A percentile compares a stretch with the other conserved stretches of the same genome.
Conservation (phyloP, 2,113 vertebrate species). For the Columba janthina region DNA sequence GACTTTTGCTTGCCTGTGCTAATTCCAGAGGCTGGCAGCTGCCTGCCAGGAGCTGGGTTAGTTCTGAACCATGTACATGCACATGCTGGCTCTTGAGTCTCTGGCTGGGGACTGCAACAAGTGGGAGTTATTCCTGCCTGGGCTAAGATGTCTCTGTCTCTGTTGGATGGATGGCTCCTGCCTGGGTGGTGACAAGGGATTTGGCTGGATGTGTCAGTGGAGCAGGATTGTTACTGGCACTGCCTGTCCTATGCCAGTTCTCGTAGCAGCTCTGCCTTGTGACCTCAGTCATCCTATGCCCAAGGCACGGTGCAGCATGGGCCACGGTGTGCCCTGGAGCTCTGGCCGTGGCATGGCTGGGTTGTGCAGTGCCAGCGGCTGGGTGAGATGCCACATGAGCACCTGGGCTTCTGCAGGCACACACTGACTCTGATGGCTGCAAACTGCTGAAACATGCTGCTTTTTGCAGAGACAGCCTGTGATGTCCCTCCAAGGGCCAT, state of each 20-base stretch:
- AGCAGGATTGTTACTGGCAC: background rate
- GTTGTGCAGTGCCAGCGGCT: background rate
- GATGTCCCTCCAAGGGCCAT: background rate
- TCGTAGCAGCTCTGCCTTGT: accelerated
- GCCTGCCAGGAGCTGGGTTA: background rate
- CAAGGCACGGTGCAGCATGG: accelerated
- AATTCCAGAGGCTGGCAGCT: background rate
- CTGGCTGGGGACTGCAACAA: background rate
- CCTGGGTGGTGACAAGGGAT: accelerated
- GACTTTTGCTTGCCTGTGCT: background rate
- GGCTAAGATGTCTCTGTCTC: background rate
- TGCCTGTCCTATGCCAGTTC: accelerated
- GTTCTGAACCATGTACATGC: background rate
- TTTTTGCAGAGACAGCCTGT: background rate
- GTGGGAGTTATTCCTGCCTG: background rate
- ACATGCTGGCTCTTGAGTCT: background rate
- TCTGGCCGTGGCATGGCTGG: accelerated
- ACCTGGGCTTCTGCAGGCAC: accelerated
- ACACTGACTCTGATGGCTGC: accelerated
- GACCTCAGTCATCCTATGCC: background rate
- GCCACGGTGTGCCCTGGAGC: background rate
- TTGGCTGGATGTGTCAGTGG: background rate
- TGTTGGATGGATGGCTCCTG: background rate
- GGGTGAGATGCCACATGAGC: background rate
- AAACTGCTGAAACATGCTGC: background rate